Evolutionary conservation across 2,888 invertebrate species (phyloP).

Genomic region (Mimumesa dahlbomi): DNA sequence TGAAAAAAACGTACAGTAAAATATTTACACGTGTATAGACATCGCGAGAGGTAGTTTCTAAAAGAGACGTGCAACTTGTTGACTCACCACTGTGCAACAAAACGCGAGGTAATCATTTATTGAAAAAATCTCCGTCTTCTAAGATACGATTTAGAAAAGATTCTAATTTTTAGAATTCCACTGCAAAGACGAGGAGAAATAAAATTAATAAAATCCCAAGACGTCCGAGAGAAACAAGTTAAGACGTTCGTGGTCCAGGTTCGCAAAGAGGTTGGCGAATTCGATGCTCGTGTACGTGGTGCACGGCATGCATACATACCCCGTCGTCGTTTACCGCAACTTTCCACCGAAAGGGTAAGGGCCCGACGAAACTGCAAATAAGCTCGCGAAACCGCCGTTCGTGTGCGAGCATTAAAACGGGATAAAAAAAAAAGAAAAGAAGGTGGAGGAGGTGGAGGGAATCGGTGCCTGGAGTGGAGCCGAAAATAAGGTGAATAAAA

Average conservation of each 20-base stretch:
- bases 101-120: no score
- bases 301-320: background rate
- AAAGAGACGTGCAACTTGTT: no score
- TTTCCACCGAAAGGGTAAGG: background rate
- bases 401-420: slow-evolving; percentile 22
- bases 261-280: background rate
- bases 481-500: slow-evolving; percentile 60
- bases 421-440: slow-evolving; percentile 21
- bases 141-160: no score
- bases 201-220: no score
- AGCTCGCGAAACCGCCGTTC: slow-evolving; percentile 10
- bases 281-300: background rate
- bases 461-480: slow-evolving; percentile 26
- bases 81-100: no score
- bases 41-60: no score
- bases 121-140: no score
- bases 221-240: no score
- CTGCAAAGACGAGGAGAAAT: background rate
- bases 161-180: no score
- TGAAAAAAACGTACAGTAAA: no score
- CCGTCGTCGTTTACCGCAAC: background rate
- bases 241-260: background rate
- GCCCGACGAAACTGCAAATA: slow-evolving; percentile 16
- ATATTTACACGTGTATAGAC: no score
- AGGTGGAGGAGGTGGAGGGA: no score